A percentile compares a stretch with the other conserved stretches of the same genome.
phyloP scores from a whole-genome alignment of 1,140 invertebrate species.

The Antheraea mylitta region DNA sequence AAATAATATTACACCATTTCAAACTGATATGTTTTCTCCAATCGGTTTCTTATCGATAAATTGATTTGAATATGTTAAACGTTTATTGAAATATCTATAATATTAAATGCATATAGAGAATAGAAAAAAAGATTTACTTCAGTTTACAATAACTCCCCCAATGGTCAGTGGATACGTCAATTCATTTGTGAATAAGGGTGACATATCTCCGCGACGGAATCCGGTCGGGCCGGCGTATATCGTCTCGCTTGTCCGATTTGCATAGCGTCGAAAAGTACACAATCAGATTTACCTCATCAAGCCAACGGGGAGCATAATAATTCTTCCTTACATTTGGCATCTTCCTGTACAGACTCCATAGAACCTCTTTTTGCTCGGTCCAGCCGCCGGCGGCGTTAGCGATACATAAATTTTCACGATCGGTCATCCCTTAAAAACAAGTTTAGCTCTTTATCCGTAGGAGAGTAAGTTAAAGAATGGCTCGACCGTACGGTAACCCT shows the following conservation, averaged over 20 bases:
- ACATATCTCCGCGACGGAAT: constrained; percentile 52
- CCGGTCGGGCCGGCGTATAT: constrained; percentile 51
- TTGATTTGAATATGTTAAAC: constrained; percentile 48
- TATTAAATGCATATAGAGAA: background rate
- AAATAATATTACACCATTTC: constrained; percentile 42
- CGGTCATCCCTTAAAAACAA: constrained; percentile 78
- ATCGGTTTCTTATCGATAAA: constrained; percentile 9
- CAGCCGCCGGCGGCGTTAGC: constrained; percentile 66
- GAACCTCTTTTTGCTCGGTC: constrained; percentile 65
- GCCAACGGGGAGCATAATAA: constrained; percentile 68
- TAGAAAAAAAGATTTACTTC: constrained; percentile 2
- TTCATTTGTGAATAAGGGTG: constrained; percentile 55
- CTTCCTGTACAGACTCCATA: constrained; percentile 70
- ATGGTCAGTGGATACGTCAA: constrained; percentile 42
- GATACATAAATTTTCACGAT: constrained; percentile 77
- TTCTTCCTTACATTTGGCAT: constrained; percentile 72
- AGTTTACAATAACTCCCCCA: constrained; percentile 22
- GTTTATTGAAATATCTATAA: background rate
- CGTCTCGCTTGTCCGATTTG: constrained; percentile 71
- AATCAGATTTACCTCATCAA: constrained; percentile 78
- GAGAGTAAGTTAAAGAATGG: constrained; percentile 74
- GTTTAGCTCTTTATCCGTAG: constrained; percentile 75
- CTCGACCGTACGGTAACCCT: constrained; percentile 67
- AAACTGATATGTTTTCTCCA: constrained; percentile 43
- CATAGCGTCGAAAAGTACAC: constrained; percentile 77